Evolutionary conservation across 92 coral and sea anemone species (phyloP).

Genomic region (Porites rus): DNA sequence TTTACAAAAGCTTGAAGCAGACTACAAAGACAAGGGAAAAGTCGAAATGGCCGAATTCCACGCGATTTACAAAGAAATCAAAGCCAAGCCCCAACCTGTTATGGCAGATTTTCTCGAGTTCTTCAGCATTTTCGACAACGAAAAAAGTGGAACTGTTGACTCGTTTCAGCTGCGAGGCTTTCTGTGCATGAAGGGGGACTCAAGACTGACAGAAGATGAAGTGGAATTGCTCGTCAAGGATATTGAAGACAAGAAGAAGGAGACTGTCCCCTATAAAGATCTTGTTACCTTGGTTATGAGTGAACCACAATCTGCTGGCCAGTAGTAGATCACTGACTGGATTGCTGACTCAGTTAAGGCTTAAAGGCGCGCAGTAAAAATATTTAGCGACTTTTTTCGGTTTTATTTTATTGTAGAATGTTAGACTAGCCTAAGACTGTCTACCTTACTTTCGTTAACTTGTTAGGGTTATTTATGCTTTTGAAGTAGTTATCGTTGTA

Average conservation of each 20-base stretch:
- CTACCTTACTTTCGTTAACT: too few species aligned
- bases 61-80: slow-evolving; percentile 78
- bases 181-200: slow-evolving; percentile 80
- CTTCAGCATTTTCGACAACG: slow-evolving; percentile 87
- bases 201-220: slow-evolving; percentile 73
- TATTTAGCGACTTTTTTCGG: neutral
- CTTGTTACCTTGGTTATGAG: slow-evolving; percentile 55
- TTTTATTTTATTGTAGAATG: neutral
- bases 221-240: slow-evolving; percentile 74
- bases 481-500: neutral
- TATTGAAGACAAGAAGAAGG: slow-evolving; percentile 66
- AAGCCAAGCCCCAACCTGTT: slow-evolving; percentile 72
- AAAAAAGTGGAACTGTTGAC: slow-evolving; percentile 81
- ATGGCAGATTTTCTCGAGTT: slow-evolving; percentile 89
- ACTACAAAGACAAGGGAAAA: slow-evolving; percentile 50
- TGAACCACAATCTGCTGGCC: slow-evolving; percentile 10
- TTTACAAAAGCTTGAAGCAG: slow-evolving; percentile 73
- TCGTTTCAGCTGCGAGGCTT: slow-evolving; percentile 83
- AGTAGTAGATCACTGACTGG: neutral
- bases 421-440: too few species aligned
- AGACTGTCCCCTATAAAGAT: slow-evolving; percentile 76
- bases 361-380: neutral
- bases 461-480: too few species aligned
- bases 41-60: slow-evolving; percentile 77
- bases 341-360: neutral